Evolutionary conservation across 1,140 invertebrate genomes (phyloP), one percentile per base, ranked within the genome.

Genomic region (Drosophila rufa): DNA sequence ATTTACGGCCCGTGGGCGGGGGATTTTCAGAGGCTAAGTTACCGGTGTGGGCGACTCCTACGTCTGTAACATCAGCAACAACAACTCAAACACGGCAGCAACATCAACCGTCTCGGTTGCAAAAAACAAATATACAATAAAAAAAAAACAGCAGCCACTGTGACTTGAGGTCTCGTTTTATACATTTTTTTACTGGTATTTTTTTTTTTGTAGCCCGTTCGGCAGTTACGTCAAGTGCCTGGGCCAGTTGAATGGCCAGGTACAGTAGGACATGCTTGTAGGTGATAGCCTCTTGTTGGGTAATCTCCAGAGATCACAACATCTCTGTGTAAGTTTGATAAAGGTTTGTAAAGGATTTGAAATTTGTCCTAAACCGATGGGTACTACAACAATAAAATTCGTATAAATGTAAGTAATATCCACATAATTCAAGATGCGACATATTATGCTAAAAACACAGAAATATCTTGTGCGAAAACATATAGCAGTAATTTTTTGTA

Each of bases 1-100:
- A 27, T 68, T 80, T 64, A 82, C 50, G 46, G 51, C 70, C 62
- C 57, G 82, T 87, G 66, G 82, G 82, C 77, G 79, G 70, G 42
- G 62, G 38, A 73, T 66, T 75, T 79, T 60, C 56, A 79, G 64
- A 73, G 75, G 60, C 45, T 55, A 48, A 36, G 42, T 69, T 22
- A 61, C 71, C 74, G 53, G 56, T 77, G 75, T 77, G 73, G 75
- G 71, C 71, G 71, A 74, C 58, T 61, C 58, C 48, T 48, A 53
- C 74, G 65, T 36, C 71, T 58, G 15, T 33, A 50, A 30, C 58
- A 67, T 36, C 27, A 40, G 14, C 15, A 27, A 17, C 15, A 46
- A 30, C 30, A 46, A 46, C 11, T 11, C 9, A 25, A 47, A 33
- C 25, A 69, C 36, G 36, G n/a, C 60, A 65, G 27, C 62, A 45